phyloP scores from a whole-genome alignment of 2,888 invertebrate species.

The Drosophila merina region DNA sequence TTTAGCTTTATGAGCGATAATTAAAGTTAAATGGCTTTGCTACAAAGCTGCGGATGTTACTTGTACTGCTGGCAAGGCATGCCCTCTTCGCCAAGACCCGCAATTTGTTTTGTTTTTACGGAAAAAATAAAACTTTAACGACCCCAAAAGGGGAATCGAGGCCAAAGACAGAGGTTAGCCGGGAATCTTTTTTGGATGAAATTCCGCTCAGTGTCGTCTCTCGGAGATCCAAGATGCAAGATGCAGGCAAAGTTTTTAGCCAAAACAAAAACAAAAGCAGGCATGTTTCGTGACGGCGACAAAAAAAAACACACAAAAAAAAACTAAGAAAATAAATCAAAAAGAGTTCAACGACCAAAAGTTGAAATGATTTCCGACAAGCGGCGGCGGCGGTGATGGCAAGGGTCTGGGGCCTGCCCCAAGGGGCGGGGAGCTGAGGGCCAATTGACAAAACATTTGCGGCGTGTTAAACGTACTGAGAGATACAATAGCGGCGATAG shows the following conservation, averaged over 20 bases:
- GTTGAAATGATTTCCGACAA: constrained; percentile 54
- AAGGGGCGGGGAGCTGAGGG: constrained; percentile 6
- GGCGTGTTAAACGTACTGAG: constrained; percentile 43
- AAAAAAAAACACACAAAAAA: constrained; percentile 18
- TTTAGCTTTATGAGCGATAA: constrained; percentile 62
- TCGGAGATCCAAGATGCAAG: constrained; percentile 8
- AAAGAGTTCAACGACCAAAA: constrained; percentile 78
- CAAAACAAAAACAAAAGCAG: constrained; percentile 22
- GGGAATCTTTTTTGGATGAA: not conserved
- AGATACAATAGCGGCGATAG: constrained; percentile 53
- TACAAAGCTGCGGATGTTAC: constrained; percentile 34
- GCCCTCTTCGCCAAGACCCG: constrained; percentile 18
- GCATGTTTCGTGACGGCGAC: constrained; percentile 53
- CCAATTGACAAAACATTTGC: constrained; percentile 37
- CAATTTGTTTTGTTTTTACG: constrained; percentile 41
- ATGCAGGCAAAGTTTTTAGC: constrained; percentile 8
- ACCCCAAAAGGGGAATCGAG: constrained; percentile 8
- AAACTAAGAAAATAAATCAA: constrained; percentile 62
- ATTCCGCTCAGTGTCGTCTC: constrained; percentile 7
- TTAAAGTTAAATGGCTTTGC: constrained; percentile 68
- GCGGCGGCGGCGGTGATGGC: constrained; percentile 18
- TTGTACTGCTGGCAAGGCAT: constrained; percentile 14
- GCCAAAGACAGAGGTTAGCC: not conserved
- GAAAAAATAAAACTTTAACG: constrained; percentile 57
- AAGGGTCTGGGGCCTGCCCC: not conserved